These are phyloP conservation scores for Anolis carolinensis DNA, from an alignment of 2,113 vertebrate species.

Conservation along the genomic window DNA sequence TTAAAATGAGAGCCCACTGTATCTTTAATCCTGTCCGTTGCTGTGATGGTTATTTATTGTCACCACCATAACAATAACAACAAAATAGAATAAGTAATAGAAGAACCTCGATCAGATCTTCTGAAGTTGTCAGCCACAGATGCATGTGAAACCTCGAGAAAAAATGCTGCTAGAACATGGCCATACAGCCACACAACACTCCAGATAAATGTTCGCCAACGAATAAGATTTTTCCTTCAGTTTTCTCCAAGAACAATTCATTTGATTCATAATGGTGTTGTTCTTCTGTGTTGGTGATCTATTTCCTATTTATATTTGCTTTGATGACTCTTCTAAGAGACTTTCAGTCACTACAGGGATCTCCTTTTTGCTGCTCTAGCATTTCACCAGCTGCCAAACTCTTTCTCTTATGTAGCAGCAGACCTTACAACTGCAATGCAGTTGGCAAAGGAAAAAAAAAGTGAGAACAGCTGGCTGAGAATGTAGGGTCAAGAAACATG, in stretches of 20 bases:
- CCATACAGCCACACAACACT: too few relatives aligned
- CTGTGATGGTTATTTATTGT: too few relatives aligned
- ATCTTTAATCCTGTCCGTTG: too few relatives aligned
- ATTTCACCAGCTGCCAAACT: neutral
- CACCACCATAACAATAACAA: too few relatives aligned
- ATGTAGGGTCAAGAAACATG: neutral
- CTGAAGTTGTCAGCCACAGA: too few relatives aligned
- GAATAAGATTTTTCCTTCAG: neutral
- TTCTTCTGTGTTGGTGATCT: neutral
- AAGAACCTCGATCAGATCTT: too few relatives aligned
- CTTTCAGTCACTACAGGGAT: neutral
- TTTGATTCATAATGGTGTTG: neutral
- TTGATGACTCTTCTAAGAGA: neutral
- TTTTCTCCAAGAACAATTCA: neutral
- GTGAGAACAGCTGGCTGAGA: constrained; percentile 5
- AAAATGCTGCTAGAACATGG: too few relatives aligned
- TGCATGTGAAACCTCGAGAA: too few relatives aligned
- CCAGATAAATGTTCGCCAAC: neutral
- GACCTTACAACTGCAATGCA: constrained; percentile 1
- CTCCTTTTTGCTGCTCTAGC: neutral
- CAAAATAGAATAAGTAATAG: too few relatives aligned
- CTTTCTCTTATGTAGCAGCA: neutral
- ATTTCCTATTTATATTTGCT: constrained; percentile 6
- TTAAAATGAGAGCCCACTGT: too few relatives aligned
- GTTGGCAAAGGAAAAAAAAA: neutral